These are phyloP conservation scores for Oreotragus oreotragus DNA, from an alignment of 2,113 vertebrate species.

Conservation along the genomic window DNA sequence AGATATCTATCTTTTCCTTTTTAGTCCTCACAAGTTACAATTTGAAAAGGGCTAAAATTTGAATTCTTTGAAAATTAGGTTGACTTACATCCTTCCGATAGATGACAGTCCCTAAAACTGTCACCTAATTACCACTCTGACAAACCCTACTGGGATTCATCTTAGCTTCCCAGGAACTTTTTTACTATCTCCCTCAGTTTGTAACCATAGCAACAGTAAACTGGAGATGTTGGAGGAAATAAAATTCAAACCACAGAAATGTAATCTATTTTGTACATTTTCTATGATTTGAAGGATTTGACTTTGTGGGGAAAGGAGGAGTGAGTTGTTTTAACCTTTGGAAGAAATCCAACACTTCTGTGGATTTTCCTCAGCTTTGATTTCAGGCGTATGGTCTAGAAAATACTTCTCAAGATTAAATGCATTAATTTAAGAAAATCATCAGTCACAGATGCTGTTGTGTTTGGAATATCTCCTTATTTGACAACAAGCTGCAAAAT, in stretches of 20 bases:
- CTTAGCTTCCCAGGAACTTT: neutral
- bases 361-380: conserved; percentile 26
- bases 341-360: neutral
- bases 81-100: neutral
- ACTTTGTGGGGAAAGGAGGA: neutral
- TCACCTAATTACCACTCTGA: neutral
- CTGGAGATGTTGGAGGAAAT: neutral
- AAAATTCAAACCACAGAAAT: neutral
- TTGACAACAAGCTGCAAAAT: conserved; percentile 24
- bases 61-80: neutral
- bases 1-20: neutral
- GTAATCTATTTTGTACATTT: neutral
- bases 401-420: conserved; percentile 6
- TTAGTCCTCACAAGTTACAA: neutral
- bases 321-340: neutral
- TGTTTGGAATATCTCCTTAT: conserved; percentile 1
- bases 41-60: neutral
- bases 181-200: neutral
- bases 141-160: neutral
- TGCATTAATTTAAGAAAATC: conserved; percentile 16
- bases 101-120: neutral
- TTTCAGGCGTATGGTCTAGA: neutral
- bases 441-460: neutral
- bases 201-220: conserved; percentile 41
- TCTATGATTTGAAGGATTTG: neutral